These are phyloP conservation scores for Dreissena rostriformis DNA, from an alignment of 1,140 invertebrate genomes.

Conservation along the genomic window DNA sequence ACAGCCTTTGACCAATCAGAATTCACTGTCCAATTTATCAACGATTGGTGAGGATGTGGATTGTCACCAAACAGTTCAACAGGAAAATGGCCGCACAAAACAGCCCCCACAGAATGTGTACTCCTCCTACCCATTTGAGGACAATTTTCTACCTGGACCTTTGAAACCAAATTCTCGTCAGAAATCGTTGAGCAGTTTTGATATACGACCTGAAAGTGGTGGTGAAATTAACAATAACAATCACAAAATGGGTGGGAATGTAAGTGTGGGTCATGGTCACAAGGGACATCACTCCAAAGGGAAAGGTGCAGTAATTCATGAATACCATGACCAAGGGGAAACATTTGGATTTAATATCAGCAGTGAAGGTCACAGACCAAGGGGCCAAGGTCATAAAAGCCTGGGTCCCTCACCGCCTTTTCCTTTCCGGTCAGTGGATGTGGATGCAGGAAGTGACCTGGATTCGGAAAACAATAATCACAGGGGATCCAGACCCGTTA, in stretches of 20 bases:
- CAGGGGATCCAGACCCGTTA: too few relatives aligned
- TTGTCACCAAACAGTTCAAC: not conserved
- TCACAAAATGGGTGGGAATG: constrained; percentile 40
- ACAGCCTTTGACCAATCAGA: constrained; percentile 9
- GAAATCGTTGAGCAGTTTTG: not conserved
- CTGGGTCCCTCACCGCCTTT: not conserved
- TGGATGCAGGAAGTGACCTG: not conserved
- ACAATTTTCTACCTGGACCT: not conserved
- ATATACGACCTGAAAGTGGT: constrained; percentile 1
- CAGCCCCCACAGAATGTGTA: not conserved
- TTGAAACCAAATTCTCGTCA: not conserved
- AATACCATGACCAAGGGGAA: not conserved
- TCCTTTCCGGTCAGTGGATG: not conserved
- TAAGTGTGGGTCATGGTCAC: constrained; percentile 14
- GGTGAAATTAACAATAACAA: constrained; percentile 38
- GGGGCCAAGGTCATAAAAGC: not conserved
- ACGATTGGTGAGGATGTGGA: constrained; percentile 5
- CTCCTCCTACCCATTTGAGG: not conserved
- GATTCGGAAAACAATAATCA: not conserved
- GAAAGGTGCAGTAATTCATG: not conserved
- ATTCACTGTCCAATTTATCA: constrained; percentile 24
- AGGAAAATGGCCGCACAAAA: not conserved
- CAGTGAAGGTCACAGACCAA: too few relatives aligned
- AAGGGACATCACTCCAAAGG: not conserved
- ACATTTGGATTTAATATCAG: not conserved